A percentile compares a stretch with the other conserved stretches of the same genome.
Evolutionary conservation across 2,113 vertebrate species (phyloP).

Genomic region (Brienomyrus brachyistius): DNA sequence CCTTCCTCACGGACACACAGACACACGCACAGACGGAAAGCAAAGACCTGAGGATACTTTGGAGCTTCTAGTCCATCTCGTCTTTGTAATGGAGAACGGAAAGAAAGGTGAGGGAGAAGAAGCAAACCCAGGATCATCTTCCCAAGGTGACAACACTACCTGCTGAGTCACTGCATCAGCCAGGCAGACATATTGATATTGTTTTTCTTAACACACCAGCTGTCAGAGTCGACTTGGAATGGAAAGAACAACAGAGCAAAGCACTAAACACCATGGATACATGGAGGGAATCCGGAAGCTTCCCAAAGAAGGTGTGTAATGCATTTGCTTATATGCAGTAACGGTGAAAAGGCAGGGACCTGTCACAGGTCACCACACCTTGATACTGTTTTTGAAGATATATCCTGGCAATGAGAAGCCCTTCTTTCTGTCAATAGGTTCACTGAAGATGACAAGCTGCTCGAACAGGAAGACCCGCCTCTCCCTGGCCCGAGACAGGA

Average conservation of each 20-base stretch:
- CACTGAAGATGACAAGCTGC: slow-evolving; percentile 86
- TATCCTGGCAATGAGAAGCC: slow-evolving; percentile 74
- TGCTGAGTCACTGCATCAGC: background rate
- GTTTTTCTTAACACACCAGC: background rate
- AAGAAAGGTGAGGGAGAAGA: background rate
- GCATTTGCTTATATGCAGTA: background rate
- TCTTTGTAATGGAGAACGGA: background rate
- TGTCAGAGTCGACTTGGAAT: background rate
- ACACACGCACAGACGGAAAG: background rate
- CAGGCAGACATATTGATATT: background rate
- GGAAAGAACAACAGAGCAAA: background rate
- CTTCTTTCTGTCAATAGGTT: slow-evolving; percentile 79
- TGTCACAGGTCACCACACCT: slow-evolving; percentile 52
- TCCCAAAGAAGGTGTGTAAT: background rate
- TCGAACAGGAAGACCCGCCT: slow-evolving; percentile 85
- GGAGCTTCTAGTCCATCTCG: background rate
- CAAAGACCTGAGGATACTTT: background rate
- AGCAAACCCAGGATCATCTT: background rate
- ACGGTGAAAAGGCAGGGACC: background rate
- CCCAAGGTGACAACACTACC: background rate
- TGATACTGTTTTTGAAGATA: slow-evolving; percentile 82
- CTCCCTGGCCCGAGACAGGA: slow-evolving; percentile 75
- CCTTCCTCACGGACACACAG: background rate
- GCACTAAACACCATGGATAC: background rate
- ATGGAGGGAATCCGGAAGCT: background rate